Base-by-base conservation (phyloP, 35 echinoderm and acorn worm species). In the Chiridota heheva region DNA sequence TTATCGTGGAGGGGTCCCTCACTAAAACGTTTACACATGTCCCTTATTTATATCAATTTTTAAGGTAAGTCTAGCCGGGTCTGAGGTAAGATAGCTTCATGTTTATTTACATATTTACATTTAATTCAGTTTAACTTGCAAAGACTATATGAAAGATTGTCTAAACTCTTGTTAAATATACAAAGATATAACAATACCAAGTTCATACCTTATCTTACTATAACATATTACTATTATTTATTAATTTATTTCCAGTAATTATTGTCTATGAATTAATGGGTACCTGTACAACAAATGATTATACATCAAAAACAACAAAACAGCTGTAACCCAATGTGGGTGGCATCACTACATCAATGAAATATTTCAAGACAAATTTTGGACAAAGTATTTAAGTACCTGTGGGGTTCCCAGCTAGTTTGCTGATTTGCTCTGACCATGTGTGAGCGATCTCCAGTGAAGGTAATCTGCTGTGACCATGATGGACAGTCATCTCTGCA, bases 371-470 rank as follows among this genome's bases (percentile, higher is more conserved):
- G n/a, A n/a, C n/a, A n/a, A n/a, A n/a, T n/a, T n/a, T 29, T 30
- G 10, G 22, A 53, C 48, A 65, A 65, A 65, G 41, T 20, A 44
- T 16, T 2, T 43, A 22, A 36, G 13, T 34, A 78, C 75, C 53
- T 60, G 58, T 25, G 35, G 75, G 75, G 33, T 61, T 40, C 41
- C 58, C 24, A 22, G 55, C 75, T 59, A 78, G 53, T 62, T 78
- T 78, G 17, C 46, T 78, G 27, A 78, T 78, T 31, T 78, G 75
- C 27, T 61, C 75, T 78, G 75, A n/a, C n/a, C n/a, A n/a, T n/a
- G n/a, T n/a, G n/a, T n/a, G n/a, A n/a, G n/a, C n/a, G n/a, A n/a
- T n/a, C n/a, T n/a, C n/a, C n/a, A n/a, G n/a, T n/a, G n/a, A n/a
- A n/a, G n/a, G n/a, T n/a, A n/a, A 58, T 78, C 75, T 78, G 24